Evolutionary conservation across 2,797 vertebrate genomes (phyloP).

Genomic region (Antennarius maculatus): DNA sequence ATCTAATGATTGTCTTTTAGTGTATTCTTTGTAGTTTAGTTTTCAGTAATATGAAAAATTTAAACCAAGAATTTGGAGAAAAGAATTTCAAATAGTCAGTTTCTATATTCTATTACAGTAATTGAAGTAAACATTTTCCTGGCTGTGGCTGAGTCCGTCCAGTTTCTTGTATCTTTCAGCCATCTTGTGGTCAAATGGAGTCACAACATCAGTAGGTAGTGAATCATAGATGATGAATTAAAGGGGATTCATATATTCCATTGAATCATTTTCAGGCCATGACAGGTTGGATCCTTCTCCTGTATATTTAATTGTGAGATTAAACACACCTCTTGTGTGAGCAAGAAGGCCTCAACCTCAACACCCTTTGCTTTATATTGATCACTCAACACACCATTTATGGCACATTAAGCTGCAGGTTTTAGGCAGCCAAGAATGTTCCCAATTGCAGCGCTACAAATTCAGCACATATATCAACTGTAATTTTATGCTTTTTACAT

Average conservation of each 20-base stretch:
- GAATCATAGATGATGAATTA: not conserved
- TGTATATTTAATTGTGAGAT: not conserved
- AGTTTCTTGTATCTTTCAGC: slow-evolving; percentile 34
- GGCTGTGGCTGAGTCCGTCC: not conserved
- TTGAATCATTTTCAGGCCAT: not conserved
- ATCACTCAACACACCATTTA: slow-evolving; percentile 11
- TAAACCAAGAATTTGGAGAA: not conserved
- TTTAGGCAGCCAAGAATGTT: not conserved
- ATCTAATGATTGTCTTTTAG: slow-evolving; percentile 24
- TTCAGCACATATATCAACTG: slow-evolving; percentile 13
- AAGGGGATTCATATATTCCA: not conserved
- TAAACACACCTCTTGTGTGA: not conserved
- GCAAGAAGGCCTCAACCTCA: slow-evolving; percentile 6
- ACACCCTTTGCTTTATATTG: slow-evolving; percentile 2
- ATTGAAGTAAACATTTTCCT: not conserved
- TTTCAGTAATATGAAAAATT: not conserved
- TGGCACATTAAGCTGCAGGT: not conserved
- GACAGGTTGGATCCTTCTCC: not conserved
- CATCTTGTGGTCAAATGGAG: slow-evolving; percentile 58
- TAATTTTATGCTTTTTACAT: slow-evolving; percentile 28
- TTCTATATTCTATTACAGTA: not conserved
- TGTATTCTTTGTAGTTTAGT: not conserved
- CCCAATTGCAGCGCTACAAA: slow-evolving; percentile 4
- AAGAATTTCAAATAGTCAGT: not conserved
- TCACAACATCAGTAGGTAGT: slow-evolving; percentile 36